Conservation (phyloP, 1,140 invertebrate species). For the Doryteuthis pealeii region DNA sequence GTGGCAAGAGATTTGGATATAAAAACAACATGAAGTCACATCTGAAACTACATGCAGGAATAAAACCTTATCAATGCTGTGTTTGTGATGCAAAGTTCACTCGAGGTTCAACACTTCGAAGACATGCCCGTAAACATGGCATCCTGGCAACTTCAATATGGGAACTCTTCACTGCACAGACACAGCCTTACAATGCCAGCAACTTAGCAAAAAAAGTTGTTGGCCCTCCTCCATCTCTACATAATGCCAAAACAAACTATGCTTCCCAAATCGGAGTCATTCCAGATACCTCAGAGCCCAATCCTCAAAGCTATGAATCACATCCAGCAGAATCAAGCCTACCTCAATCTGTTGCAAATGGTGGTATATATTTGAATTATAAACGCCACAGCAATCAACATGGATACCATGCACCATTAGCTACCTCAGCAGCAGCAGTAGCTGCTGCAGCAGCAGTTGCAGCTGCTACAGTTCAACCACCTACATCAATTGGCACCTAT, state of each 20-base stretch:
- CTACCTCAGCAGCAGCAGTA: slow-evolving; percentile 9
- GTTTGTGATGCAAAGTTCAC: slow-evolving; percentile 62
- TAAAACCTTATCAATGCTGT: slow-evolving; percentile 65
- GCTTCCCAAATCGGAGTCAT: slow-evolving; percentile 4
- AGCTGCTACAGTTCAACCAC: slow-evolving; percentile 13
- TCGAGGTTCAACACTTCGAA: slow-evolving; percentile 45
- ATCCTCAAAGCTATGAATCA: not conserved
- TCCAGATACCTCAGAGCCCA: slow-evolving; percentile 2
- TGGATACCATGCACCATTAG: not conserved
- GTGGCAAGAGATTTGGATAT: slow-evolving; percentile 67
- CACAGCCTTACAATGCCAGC: not conserved
- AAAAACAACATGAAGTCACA: slow-evolving; percentile 65
- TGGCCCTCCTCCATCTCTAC: not conserved
- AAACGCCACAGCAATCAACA: not conserved
- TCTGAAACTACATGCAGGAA: slow-evolving; percentile 63
- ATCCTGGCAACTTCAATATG: slow-evolving; percentile 44
- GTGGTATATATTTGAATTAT: slow-evolving; percentile 10
- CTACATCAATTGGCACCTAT: slow-evolving; percentile 27
- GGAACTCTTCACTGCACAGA: slow-evolving; percentile 33
- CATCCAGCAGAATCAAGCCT: not conserved
- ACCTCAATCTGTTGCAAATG: slow-evolving; percentile 3
- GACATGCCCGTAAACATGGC: slow-evolving; percentile 51
- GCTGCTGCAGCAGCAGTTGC: not conserved
- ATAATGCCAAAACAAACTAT: slow-evolving; percentile 3
- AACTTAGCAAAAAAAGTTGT: not conserved